These are phyloP conservation scores for Notospermus geniculatus DNA, from an alignment of 1,140 invertebrate species.

Conservation along the genomic window DNA sequence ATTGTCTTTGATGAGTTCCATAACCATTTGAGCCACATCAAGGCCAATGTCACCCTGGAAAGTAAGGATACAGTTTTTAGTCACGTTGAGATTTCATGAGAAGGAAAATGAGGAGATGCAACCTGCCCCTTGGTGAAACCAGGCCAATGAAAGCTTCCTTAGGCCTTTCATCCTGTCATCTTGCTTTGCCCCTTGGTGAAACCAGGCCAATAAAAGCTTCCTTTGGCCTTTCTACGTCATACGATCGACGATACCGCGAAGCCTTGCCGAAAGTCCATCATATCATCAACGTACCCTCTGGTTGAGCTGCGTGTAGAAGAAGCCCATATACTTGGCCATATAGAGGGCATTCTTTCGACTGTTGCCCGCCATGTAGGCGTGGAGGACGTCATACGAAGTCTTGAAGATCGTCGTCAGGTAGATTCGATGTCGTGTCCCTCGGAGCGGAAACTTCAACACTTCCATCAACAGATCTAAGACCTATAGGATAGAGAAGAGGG, in stretches of 20 bases:
- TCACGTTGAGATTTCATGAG: too few species aligned
- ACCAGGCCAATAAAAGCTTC: too few species aligned
- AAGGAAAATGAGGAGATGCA: too few species aligned
- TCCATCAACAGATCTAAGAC: conserved; percentile 53
- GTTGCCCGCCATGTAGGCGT: conserved; percentile 55
- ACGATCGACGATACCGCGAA: too few species aligned
- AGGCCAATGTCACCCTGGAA: conserved; percentile 53
- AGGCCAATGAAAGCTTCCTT: too few species aligned
- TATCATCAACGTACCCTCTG: conserved; percentile 50
- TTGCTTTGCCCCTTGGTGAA: too few species aligned
- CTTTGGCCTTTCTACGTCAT: too few species aligned
- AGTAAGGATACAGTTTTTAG: too few species aligned
- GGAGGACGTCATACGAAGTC: conserved; percentile 51
- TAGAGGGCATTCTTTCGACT: conserved; percentile 56
- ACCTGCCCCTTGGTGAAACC: too few species aligned
- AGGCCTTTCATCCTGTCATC: too few species aligned
- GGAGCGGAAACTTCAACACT: conserved; percentile 45
- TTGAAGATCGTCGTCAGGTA: conserved; percentile 49
- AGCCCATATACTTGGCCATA: conserved; percentile 57
- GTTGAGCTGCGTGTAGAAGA: conserved; percentile 55
- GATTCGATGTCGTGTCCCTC: conserved; percentile 42
- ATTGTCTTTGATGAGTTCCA: conserved; percentile 54
- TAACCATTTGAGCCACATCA: conserved; percentile 55
- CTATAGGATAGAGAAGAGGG: conserved; percentile 20
- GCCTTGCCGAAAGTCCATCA: too few species aligned